Percentiles rank a stretch among this genome's conserved stretches.
phyloP scores from a whole-genome alignment of 2,888 invertebrate genomes.

The Galerucella calmariensis region DNA sequence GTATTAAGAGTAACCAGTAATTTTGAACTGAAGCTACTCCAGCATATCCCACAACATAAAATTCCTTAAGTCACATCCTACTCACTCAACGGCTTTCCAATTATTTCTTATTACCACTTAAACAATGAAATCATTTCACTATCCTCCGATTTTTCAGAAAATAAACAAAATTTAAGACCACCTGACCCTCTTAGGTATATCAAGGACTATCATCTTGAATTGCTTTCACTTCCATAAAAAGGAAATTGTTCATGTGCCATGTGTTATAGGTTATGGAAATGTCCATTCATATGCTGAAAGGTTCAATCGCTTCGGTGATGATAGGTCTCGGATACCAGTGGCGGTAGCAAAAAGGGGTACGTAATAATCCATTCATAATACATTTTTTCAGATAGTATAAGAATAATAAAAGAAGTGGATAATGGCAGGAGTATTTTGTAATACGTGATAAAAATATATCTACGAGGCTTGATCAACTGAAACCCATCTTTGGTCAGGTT shows the following conservation, averaged over 20 bases:
- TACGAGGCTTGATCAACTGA: too few species aligned
- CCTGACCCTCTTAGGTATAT: conserved; percentile 39
- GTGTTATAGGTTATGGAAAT: conserved; percentile 45
- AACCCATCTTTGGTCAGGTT: too few species aligned
- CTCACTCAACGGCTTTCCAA: background rate
- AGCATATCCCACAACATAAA: too few species aligned
- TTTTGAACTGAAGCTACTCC: too few species aligned
- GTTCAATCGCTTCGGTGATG: conserved; percentile 40
- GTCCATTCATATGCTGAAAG: conserved; percentile 44
- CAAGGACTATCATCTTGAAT: conserved; percentile 39
- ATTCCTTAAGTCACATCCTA: too few species aligned
- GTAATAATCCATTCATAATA: background rate
- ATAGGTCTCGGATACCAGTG: conserved; percentile 20
- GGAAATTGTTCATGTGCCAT: conserved; percentile 41
- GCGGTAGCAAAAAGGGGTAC: background rate
- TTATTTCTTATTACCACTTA: background rate
- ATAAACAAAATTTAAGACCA: conserved; percentile 30
- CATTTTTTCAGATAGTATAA: background rate
- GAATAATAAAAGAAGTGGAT: too few species aligned
- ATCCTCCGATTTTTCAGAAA: conserved; percentile 39
- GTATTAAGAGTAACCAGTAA: background rate
- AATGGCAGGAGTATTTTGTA: too few species aligned
- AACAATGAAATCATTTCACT: conserved; percentile 38
- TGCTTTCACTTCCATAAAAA: conserved; percentile 42
- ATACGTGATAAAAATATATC: too few species aligned